Evolutionary conservation across 37 sponge, comb jelly and placozoan genomes (phyloP).

Genomic region (Hexactinellida sp.): DNA sequence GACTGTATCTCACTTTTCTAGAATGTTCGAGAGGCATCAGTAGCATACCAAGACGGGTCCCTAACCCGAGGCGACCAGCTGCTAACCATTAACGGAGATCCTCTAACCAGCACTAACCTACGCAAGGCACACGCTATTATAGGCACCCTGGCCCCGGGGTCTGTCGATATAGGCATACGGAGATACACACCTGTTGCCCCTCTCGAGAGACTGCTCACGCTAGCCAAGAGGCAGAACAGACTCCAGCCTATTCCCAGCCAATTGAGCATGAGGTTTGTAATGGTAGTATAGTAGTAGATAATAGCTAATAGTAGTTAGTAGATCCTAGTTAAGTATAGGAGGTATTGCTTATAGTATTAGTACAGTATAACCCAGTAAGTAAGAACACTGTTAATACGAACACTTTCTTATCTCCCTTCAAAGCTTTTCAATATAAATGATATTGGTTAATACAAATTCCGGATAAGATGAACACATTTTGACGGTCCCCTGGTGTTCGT

Average conservation of each 20-base stretch:
- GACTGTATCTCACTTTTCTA: too few relatives aligned
- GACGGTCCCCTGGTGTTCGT: too few relatives aligned
- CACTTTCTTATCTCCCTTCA: too few relatives aligned
- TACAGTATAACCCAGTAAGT: too few relatives aligned
- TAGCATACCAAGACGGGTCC: not conserved
- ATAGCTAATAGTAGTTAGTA: too few relatives aligned
- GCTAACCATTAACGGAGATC: not conserved
- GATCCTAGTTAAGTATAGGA: too few relatives aligned
- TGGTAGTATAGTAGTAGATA: too few relatives aligned
- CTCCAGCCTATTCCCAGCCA: not conserved
- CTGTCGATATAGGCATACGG: not conserved
- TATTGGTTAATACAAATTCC: too few relatives aligned
- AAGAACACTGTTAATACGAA: too few relatives aligned
- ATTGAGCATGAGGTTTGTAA: conserved; percentile 5
- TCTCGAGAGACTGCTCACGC: not conserved
- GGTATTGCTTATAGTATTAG: too few relatives aligned
- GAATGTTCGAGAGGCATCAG: not conserved
- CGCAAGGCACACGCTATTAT: not conserved
- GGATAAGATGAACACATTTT: too few relatives aligned
- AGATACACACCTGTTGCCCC: not conserved
- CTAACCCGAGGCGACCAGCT: not conserved
- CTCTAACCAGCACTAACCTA: not conserved
- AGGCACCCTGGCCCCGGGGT: not conserved
- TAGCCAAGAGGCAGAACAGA: conserved; percentile 13
- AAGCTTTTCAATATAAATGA: too few relatives aligned